Evolutionary conservation across 2,113 vertebrate species (phyloP).

Genomic region (Sinocyclocheilus anshuiensis): DNA sequence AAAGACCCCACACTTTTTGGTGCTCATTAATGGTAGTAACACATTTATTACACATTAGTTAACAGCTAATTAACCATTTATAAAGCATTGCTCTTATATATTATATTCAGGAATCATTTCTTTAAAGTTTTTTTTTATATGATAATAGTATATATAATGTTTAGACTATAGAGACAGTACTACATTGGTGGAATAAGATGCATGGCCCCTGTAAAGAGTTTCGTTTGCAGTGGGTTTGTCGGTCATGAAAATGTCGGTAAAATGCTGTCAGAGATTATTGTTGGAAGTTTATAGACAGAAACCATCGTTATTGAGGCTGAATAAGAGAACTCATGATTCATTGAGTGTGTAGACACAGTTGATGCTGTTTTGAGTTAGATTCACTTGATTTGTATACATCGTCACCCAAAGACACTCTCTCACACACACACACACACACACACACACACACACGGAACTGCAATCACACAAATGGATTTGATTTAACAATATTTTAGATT

Average conservation of each 20-base stretch:
- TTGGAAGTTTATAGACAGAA: conserved; percentile 45
- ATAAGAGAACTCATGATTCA: conserved; percentile 29
- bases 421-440: conserved; percentile 2
- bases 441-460: not conserved
- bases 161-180: not conserved
- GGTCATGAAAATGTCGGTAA: no score
- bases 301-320: conserved; percentile 49
- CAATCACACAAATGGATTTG: conserved; percentile 10
- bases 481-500: conserved; percentile 13
- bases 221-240: conserved; percentile 1
- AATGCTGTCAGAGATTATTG: conserved; percentile 4
- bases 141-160: not conserved
- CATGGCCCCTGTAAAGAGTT: not conserved
- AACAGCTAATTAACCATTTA: not conserved
- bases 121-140: not conserved
- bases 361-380: conserved; percentile 38
- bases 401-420: not conserved
- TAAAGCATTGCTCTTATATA: not conserved
- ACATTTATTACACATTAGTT: not conserved
- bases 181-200: not conserved
- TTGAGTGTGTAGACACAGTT: not conserved
- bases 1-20: no score
- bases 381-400: conserved; percentile 22
- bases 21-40: no score
- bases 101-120: not conserved